Base-by-base conservation (phyloP, 2,113 vertebrate genomes). In the Epinephelus fuscoguttatus region DNA sequence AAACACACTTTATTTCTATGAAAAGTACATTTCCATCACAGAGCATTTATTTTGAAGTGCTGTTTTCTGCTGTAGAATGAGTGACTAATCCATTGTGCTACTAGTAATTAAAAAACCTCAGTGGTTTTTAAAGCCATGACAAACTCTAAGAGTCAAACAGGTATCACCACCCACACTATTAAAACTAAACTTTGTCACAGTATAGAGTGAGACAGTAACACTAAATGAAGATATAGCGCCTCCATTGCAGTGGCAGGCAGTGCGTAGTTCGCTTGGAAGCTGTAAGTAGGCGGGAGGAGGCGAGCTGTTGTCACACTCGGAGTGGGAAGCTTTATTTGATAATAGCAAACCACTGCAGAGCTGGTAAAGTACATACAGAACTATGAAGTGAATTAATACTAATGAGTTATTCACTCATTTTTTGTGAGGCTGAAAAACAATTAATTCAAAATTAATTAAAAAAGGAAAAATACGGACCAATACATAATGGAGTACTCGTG, bases 171-270 rank as follows among this genome's bases (percentile, higher is more conserved):
- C 59, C 30, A 53, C 6, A 7, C 40, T 64, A 17, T 59, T 56
- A 74, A 78, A 79, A 55, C 25, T 27, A 50, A 21, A n/a, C 21
- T 45, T 61, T 69, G 33, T 40, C 45, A 56, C n/a, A 62, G 25
- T 50, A 13, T 10, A 69, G n/a, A 57, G 27, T 9, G 25, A 68
- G 37, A 27, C 57, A 14, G 11, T 45, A 55, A 37, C 50, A 60
- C 61, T 52, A 56, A 77, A 76, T 84, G 75, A 78, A 81, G 15
- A 53, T 59, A 25, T 1, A 55, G n/a, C 45, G 67, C 52, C 57
- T 27, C 7, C 15, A 45, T 5, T 66, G 57, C 33, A 57, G 18
- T 57, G 62, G n/a, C 33, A 50, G 50, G n/a, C 23, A 53, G 47
- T 49, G 30, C 17, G 14, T 33, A 3, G 52, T 8, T 27, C n/a